These are phyloP conservation scores for Pedionomus torquatus DNA, from an alignment of 2,113 vertebrate species.

Conservation along the genomic window DNA sequence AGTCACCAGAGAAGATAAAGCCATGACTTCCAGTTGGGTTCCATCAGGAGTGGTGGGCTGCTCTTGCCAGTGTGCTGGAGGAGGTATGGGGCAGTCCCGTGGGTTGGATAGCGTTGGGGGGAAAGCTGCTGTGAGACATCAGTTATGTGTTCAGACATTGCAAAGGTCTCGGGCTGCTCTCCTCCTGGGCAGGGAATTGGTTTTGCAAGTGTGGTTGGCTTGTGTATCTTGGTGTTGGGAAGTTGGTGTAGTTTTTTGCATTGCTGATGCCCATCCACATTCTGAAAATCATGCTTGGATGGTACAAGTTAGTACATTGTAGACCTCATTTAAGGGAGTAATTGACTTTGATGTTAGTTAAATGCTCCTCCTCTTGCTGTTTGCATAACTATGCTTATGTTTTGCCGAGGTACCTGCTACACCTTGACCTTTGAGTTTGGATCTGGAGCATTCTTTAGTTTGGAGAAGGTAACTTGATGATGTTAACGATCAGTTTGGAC, in stretches of 20 bases:
- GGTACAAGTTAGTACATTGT: neutral
- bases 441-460: neutral
- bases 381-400: neutral
- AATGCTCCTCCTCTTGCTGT: neutral
- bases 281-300: neutral
- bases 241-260: neutral
- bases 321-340: neutral
- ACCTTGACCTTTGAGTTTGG: neutral
- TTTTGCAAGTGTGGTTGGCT: neutral
- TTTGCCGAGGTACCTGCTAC: neutral
- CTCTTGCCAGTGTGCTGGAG: neutral
- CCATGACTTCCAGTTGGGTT: neutral
- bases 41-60: neutral
- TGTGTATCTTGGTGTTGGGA: neutral
- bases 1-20: neutral
- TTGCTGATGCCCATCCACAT: neutral
- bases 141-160: neutral
- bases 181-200: neutral
- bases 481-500: neutral
- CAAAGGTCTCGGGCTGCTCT: neutral
- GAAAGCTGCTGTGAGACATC: accelerated
- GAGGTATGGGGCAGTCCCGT: neutral
- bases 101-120: accelerated
- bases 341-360: neutral
- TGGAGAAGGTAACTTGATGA: neutral